Evolutionary conservation across 1,140 invertebrate species (phyloP), one percentile per base, ranked within the genome.

Genomic region (Augochlora pura): DNA sequence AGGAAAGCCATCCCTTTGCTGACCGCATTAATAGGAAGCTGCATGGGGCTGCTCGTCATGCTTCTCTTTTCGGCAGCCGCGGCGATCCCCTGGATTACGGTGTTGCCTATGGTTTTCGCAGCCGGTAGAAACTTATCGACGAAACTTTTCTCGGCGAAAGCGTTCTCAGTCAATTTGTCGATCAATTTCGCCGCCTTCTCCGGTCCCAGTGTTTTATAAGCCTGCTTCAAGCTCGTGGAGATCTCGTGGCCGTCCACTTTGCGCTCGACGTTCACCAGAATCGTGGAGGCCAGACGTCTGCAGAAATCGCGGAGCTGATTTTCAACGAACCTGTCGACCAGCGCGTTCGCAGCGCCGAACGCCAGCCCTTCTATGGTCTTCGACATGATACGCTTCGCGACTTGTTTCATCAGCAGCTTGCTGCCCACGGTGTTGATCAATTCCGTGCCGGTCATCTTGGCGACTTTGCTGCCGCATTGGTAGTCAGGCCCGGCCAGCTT

Each of bases 401-500:
- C 42, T 66, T 46, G 42, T 23, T 66, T 66, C 2, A 1, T 1
- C 46, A 49, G 1, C 14, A 25, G 0, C 4, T 49, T 10, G 10
- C 23, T 9, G 25, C 64, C 64, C 2, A 3, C 64, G n/a, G 5
- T 25, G 49, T 46, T 12, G 49, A 66, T 46, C 0, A 66, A 4
- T 14, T 23, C 8, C 4, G 2, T 46, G 9, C 64, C 64, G 25
- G 39, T 49, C 64, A 49, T 46, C 49, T 66, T 42, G 46, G 64
- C 64, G 23, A 66, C 39, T 66, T 49, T 46, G 0, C n/a, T 25
- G 49, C 42, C 42, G 49, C 46, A 66, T n/a, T n/a, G n/a, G n/a
- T n/a, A 49, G 25, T 27, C 46, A 49, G 64, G 64, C 23, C 64
- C 64, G 10, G 64, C 64, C 49, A 66, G 42, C 49, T 66, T 66